Evolutionary conservation across 2,797 vertebrate genomes (phyloP).

Genomic region (Steatocranus sp.): DNA sequence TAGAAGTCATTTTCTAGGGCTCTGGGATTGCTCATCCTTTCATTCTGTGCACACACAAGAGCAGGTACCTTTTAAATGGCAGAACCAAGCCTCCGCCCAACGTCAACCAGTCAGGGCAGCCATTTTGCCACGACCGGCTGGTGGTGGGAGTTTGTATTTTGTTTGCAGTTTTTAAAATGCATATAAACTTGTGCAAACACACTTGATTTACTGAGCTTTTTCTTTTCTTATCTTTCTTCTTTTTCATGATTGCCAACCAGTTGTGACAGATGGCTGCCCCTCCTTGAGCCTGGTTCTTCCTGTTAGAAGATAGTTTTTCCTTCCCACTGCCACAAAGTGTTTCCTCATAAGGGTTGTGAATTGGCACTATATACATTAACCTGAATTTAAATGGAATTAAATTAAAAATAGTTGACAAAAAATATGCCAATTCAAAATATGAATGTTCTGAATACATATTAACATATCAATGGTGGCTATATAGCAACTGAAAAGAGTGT

Average conservation of each 20-base stretch:
- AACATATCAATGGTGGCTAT: not conserved
- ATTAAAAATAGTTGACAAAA: not conserved
- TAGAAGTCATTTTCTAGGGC: not conserved
- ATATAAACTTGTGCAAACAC: not conserved
- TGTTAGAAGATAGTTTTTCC: not conserved
- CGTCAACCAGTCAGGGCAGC: not conserved
- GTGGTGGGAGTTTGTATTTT: not conserved
- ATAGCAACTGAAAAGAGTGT: not conserved
- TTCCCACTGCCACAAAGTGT: not conserved
- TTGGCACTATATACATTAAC: not conserved
- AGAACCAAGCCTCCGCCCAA: not conserved
- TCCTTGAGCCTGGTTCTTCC: not conserved
- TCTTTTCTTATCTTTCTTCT: not conserved
- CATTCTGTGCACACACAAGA: not conserved
- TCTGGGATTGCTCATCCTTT: not conserved
- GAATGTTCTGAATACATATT: not conserved
- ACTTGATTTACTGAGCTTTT: not conserved
- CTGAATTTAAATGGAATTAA: not conserved
- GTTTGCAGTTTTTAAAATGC: not conserved
- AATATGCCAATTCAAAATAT: not conserved
- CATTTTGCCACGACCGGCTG: not conserved
- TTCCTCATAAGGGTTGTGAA: not conserved
- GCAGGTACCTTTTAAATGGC: not conserved
- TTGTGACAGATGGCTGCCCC: not conserved
- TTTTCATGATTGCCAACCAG: not conserved